Conservation (phyloP, 1,140 invertebrate species). For the Hestina assimilis region DNA sequence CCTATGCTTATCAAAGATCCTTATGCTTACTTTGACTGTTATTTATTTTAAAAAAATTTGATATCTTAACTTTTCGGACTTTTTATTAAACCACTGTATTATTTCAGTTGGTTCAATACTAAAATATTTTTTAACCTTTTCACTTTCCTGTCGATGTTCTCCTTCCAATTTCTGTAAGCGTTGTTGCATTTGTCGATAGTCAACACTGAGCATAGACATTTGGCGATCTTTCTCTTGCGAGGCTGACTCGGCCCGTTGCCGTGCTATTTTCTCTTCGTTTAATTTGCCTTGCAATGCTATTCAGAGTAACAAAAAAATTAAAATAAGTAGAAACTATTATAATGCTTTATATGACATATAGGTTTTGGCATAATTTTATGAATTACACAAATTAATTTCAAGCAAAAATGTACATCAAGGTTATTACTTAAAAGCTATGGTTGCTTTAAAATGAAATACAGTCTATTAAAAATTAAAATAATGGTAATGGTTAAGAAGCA, state of each 20-base stretch:
- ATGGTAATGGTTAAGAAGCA: conserved; percentile 33
- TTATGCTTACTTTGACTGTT: no score
- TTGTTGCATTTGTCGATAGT: conserved; percentile 94
- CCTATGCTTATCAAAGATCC: no score
- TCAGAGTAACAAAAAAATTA: background rate
- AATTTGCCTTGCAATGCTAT: conserved; percentile 93
- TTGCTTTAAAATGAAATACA: no score
- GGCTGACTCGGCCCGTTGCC: conserved; percentile 89
- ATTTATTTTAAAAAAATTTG: no score
- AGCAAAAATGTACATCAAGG: background rate
- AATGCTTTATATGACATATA: no score
- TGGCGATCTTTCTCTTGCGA: conserved; percentile 95
- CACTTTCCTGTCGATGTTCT: conserved; percentile 91
- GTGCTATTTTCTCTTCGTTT: conserved; percentile 91
- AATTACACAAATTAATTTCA: background rate
- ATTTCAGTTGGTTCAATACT: background rate
- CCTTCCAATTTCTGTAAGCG: conserved; percentile 93
- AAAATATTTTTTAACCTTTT: conserved; percentile 81
- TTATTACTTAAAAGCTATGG: no score
- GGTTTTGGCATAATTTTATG: background rate
- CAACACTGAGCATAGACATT: conserved; percentile 95
- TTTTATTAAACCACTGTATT: background rate
- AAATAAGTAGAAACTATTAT: background rate
- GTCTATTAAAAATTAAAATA: no score
- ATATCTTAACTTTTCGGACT: background rate